phyloP scores from a whole-genome alignment of 1,140 invertebrate genomes.

The Aleiodes sp. region DNA sequence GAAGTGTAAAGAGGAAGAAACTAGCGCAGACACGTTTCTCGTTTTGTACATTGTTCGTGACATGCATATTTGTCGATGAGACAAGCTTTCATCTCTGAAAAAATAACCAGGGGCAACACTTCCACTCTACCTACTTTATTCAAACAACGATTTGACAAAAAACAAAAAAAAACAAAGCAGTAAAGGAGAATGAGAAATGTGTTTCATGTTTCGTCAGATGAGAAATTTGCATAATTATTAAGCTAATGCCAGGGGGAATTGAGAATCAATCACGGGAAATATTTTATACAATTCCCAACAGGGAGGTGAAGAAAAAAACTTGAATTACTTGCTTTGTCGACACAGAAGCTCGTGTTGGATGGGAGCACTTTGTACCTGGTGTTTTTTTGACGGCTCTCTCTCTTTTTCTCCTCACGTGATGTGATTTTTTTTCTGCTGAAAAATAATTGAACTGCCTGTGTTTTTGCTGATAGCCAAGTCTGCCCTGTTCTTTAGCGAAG shows the following conservation, averaged over 20 bases:
- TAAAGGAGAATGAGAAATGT: slow-evolving; percentile 30
- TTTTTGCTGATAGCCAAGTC: not conserved
- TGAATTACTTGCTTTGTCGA: slow-evolving; percentile 37
- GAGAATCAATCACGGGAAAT: slow-evolving; percentile 49
- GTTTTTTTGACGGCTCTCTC: not conserved
- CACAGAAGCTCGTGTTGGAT: not conserved
- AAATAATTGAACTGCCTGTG: not conserved
- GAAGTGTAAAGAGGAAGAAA: not conserved
- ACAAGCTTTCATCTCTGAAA: slow-evolving; percentile 9
- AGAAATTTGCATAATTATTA: slow-evolving; percentile 51
- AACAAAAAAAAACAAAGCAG: slow-evolving; percentile 1
- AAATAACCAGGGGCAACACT: not conserved
- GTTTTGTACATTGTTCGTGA: slow-evolving; percentile 20
- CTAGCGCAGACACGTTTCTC: not conserved
- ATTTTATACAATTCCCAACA: slow-evolving; percentile 38
- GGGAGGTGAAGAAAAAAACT: slow-evolving; percentile 29
- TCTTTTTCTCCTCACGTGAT: not conserved
- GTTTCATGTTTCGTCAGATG: slow-evolving; percentile 8
- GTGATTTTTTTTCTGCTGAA: not conserved
- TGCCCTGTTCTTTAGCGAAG: not conserved
- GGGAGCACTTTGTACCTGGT: not conserved
- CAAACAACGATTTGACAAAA: slow-evolving; percentile 3
- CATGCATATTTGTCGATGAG: slow-evolving; percentile 19
- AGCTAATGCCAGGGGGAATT: slow-evolving; percentile 36
- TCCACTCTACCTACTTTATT: not conserved